These are phyloP conservation scores for Elgaria multicarinata DNA, from an alignment of 2,113 vertebrate genomes.

Conservation along the genomic window DNA sequence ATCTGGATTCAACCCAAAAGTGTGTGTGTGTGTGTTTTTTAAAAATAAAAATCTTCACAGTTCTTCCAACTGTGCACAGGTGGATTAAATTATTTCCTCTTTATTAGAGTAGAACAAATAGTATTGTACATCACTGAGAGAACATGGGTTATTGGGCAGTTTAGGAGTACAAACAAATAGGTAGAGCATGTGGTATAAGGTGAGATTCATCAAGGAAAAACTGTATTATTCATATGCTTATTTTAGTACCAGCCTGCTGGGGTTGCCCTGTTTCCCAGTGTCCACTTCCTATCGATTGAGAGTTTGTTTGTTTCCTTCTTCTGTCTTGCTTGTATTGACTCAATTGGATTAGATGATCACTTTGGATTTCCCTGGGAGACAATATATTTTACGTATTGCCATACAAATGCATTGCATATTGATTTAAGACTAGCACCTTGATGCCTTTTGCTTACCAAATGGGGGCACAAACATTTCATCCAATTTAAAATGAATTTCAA, in stretches of 20 bases:
- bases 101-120: no score
- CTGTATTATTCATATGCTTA: not conserved
- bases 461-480: not conserved
- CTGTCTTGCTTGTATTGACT: not conserved
- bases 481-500: not conserved
- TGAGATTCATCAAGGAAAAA: not conserved
- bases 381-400: not conserved
- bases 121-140: no score
- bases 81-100: no score
- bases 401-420: not conserved
- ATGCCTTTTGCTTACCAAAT: not conserved
- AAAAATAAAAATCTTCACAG: no score
- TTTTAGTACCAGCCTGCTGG: not conserved
- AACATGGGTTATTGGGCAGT: not conserved
- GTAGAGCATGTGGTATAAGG: not conserved
- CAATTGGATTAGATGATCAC: not conserved
- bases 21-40: no score
- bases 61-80: no score
- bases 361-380: not conserved
- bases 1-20: no score
- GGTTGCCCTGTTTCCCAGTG: not conserved
- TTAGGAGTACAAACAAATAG: not conserved
- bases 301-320: not conserved
- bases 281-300: not conserved
- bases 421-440: not conserved